phyloP scores from a whole-genome alignment of 30 jellyfish, hydroid and myxozoan genomes.

The Sanderia malayensis region DNA sequence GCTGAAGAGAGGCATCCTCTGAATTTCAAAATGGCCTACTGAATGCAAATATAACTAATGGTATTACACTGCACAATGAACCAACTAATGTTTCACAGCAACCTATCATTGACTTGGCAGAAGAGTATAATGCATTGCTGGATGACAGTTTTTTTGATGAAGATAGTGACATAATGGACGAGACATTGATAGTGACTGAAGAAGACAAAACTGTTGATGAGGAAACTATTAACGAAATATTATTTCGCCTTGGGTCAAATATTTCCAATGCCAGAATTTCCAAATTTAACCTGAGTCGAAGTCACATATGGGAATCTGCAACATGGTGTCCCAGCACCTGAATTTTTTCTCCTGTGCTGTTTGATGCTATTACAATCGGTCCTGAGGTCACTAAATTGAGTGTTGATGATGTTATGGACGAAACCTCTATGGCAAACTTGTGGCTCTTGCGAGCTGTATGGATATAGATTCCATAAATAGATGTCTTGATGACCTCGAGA shows the following conservation, averaged over 20 bases:
- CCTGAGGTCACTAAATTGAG: neutral
- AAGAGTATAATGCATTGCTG: neutral
- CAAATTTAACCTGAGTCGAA: constrained; percentile 22
- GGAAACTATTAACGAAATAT: neutral
- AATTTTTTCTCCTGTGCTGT: constrained; percentile 2
- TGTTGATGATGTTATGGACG: constrained; percentile 3
- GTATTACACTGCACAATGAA: constrained; percentile 2
- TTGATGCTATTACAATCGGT: neutral
- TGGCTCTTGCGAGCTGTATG: neutral
- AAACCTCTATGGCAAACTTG: neutral
- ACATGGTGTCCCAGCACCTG: constrained; percentile 15
- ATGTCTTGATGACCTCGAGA: constrained; percentile 2
- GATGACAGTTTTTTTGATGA: neutral
- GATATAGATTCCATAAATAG: neutral
- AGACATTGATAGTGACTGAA: neutral
- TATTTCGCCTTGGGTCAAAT: constrained; percentile 1
- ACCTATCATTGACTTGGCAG: constrained; percentile 3
- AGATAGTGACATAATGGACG: neutral
- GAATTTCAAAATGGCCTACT: neutral
- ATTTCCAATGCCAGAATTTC: constrained; percentile 2
- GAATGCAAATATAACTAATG: neutral
- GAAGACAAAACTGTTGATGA: neutral
- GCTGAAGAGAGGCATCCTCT: neutral
- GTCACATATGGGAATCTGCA: constrained; percentile 41
- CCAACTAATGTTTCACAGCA: constrained; percentile 8